Base-by-base conservation (phyloP, 1,140 invertebrate species). In the Pantala flavescens region DNA sequence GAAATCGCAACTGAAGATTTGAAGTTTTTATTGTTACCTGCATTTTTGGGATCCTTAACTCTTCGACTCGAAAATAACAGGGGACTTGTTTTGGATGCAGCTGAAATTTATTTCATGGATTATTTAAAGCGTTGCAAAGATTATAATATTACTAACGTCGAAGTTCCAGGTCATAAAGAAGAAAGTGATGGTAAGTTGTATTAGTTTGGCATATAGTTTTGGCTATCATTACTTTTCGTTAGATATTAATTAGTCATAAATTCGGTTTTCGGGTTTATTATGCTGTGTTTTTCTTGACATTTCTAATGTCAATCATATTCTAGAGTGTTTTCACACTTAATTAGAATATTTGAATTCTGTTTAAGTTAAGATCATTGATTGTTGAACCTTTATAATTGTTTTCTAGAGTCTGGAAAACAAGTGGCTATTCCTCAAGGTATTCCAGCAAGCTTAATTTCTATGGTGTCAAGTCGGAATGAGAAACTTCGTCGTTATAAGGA, bases 1-100 rank as follows among this genome's bases (percentile, higher is more conserved):
- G 96, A 98, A 84, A 81, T 98, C 14, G 82, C 93, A 0, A 95
- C 94, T 16, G 89, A 90, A 77, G 90, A 95, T 79, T 81, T 98
- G 1, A 93, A 93, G 79, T 95, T 93, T 79, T 86, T 96, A 71
- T 81, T 96, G 0, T 80, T 96, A 19, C 95, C 95, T 0, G 93
- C 90, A 23, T 82, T 95, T n/a, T 84, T 97, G 14, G 94, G 93
- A 0, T 89, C 87, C 16, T 83, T 95, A 0, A 87, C 86, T 14
- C 83, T 91, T 73, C 92, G 92, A 83, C 80, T 91, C n/a, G 89
- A 85, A 71, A 82, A 83, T 11, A 75, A 77, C 10, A 81, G 86
- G 3, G 85, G 91, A 70, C 88, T 94, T 74, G 82, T 91, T 49
- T 84, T 95, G 9, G 84, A 91, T 75, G 85, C 90, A 16, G 88